Conservation (phyloP, 2,113 vertebrate species). For the Pangasianodon hypophthalmus region DNA sequence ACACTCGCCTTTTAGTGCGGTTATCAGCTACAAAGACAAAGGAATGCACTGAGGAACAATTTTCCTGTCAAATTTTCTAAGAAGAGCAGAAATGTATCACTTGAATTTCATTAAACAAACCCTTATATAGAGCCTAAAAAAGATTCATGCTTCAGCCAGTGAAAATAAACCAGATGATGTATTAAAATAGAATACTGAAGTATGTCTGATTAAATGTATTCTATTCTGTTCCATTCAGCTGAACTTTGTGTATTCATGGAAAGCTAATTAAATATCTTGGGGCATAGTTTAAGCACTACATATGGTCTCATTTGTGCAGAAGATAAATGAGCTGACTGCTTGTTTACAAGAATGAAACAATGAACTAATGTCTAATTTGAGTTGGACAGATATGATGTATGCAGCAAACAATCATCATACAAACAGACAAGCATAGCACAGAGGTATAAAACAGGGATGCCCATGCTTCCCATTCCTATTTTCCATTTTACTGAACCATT, state of each 20-base stretch:
- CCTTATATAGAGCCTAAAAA: background rate
- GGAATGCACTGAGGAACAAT: constrained; percentile 40
- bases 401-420: constrained; percentile 25
- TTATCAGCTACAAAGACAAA: constrained; percentile 81
- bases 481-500: background rate
- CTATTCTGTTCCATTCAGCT: background rate
- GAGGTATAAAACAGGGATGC: constrained; percentile 3
- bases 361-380: background rate
- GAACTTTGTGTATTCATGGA: background rate
- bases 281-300: background rate
- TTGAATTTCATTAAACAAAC: background rate
- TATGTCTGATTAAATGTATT: background rate
- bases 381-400: background rate
- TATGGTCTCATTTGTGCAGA: background rate
- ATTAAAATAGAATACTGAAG: background rate
- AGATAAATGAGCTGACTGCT: background rate
- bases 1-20: constrained; percentile 86
- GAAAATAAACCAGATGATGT: background rate
- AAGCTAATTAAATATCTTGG: background rate
- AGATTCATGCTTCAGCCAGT: background rate
- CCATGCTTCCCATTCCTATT: background rate
- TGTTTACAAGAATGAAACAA: background rate
- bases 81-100: background rate
- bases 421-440: constrained; percentile 35
- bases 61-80: background rate